Conservation (phyloP, 2,797 vertebrate genomes). For the Potorous gilbertii region DNA sequence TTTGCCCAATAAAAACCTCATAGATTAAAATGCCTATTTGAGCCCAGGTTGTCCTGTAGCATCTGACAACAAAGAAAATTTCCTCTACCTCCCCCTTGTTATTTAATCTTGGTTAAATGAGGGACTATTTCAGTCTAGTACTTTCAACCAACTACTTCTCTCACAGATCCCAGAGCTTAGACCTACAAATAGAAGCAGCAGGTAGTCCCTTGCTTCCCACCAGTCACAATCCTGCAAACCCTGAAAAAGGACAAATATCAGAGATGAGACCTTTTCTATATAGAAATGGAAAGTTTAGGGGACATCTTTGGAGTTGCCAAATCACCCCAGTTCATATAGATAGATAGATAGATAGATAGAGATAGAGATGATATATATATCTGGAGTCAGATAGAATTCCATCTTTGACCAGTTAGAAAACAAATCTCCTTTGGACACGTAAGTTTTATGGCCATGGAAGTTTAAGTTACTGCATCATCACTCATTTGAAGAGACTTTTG, state of each 20-base stretch:
- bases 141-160: background rate
- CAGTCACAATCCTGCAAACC: background rate
- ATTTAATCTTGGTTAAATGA: background rate
- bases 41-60: background rate
- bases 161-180: background rate
- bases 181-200: background rate
- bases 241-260: background rate
- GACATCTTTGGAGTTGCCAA: background rate
- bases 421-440: background rate
- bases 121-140: background rate
- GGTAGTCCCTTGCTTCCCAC: background rate
- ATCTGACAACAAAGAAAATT: background rate
- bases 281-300: background rate
- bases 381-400: background rate
- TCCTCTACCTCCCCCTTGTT: background rate
- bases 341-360: too few species aligned
- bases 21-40: background rate
- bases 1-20: background rate
- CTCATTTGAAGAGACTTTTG: background rate
- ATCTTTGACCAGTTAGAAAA: background rate
- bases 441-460: background rate
- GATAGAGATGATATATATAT: too few species aligned
- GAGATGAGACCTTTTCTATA: background rate
- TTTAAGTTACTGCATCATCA: background rate
- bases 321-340: background rate